A percentile compares a stretch with the other conserved stretches of the same genome.
phyloP scores from a whole-genome alignment of 2,113 vertebrate genomes.

The Harpagus bidentatus region DNA sequence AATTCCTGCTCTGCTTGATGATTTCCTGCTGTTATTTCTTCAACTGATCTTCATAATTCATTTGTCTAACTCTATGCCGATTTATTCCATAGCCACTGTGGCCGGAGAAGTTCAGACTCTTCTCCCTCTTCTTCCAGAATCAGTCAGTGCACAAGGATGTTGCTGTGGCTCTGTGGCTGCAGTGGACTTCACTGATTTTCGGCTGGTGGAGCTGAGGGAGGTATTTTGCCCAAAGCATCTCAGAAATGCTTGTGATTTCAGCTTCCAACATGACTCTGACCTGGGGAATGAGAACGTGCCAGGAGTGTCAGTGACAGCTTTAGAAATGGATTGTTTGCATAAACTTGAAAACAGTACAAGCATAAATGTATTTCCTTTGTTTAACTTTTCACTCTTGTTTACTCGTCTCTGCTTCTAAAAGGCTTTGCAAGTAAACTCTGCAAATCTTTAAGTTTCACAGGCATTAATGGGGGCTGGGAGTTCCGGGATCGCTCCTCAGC shows the following conservation, averaged over 20 bases:
- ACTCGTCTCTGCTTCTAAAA: conserved; percentile 74
- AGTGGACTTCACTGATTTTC: background rate
- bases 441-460: conserved; percentile 65
- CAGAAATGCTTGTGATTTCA: conserved; percentile 58
- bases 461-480: conserved; percentile 46
- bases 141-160: background rate
- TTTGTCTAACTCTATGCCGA: background rate
- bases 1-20: conserved; percentile 5
- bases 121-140: background rate
- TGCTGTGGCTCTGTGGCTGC: background rate
- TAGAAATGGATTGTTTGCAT: conserved; percentile 75
- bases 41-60: background rate
- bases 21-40: conserved; percentile 31
- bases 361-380: conserved; percentile 74
- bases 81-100: background rate
- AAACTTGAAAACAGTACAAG: conserved; percentile 74
- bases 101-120: background rate
- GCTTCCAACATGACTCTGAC: conserved; percentile 14
- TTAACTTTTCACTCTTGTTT: conserved; percentile 76
- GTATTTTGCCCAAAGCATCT: conserved; percentile 54
- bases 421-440: conserved; percentile 75
- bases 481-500: background rate
- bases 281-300: conserved; percentile 49
- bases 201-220: background rate
- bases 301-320: conserved; percentile 62